Base-by-base conservation (phyloP, 2,888 invertebrate genomes). In the Eugnorisma glareosa region DNA sequence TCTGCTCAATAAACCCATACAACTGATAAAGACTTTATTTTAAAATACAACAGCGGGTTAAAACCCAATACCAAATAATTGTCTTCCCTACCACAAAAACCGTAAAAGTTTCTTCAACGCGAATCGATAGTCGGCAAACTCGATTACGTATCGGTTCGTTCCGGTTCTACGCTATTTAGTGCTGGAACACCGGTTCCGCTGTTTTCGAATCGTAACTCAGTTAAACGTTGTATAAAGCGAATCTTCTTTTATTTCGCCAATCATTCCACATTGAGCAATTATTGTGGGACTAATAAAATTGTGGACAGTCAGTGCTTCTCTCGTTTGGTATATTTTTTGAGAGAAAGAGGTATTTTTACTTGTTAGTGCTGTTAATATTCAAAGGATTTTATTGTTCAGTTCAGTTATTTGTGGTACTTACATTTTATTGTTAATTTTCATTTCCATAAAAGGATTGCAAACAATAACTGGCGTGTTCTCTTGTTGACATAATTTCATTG, bases 121-220 rank as follows among this genome's bases (percentile, higher is more conserved):
- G 76, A 85, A 83, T 85, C 87, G 86, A 85, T 89, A 88, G 88
- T 89, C 88, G 63, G 80, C 81, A 85, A 91, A 91, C 87, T 91
- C 87, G 88, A 91, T 92, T 92, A 89, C 83, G 88, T 83, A 89
- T 86, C 83, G 90, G 79, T 89, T 79, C 85, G 86, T 86, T 86
- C 84, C 86, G 86, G 84, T 90, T 89, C 88, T 81, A 80, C 86
- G 88, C 85, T 86, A 88, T 89, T 88, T 89, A 88, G 88, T 88
- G 89, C 86, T 85, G 82, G 79, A 86, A 88, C 87, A 82, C 82
- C 88, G 82, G 79, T 77, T 86, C 88, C 87, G 83, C 88, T 89
- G 91, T 90, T 91, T 89, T 89, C 91, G 88, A 91, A 87, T 88
- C 88, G 86, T 91, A 92, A 92, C 90, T 91, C 83, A 88, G 81